A percentile compares a stretch with the other conserved stretches of the same genome.
These are phyloP conservation scores for Drosophila novamexicana DNA, from an alignment of 1,140 invertebrate species.

Conservation along the genomic window DNA sequence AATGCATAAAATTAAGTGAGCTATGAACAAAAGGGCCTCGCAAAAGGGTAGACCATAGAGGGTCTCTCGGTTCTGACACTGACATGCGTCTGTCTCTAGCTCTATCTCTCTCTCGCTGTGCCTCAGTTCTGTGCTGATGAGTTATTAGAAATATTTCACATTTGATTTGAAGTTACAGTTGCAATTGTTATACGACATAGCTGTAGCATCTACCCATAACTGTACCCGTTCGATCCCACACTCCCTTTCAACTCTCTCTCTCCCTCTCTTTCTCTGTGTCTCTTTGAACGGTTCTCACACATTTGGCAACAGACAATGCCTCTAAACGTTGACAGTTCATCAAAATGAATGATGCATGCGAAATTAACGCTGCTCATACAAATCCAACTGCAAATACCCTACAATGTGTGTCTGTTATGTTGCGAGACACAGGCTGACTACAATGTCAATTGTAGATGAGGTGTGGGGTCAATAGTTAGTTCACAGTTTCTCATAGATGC, in stretches of 20 bases:
- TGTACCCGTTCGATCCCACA: conserved; percentile 52
- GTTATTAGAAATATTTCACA: conserved; percentile 71
- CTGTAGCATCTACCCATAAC: conserved; percentile 54
- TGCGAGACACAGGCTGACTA: background rate
- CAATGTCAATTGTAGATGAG: no score
- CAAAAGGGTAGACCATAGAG: conserved; percentile 6
- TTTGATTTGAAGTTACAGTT: conserved; percentile 47
- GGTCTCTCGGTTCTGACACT: background rate
- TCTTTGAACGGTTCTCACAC: conserved; percentile 46
- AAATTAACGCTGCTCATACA: conserved; percentile 57
- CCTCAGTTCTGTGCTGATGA: conserved; percentile 29
- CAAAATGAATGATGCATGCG: conserved; percentile 80
- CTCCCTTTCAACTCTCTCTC: background rate
- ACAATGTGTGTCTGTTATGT: conserved; percentile 7
- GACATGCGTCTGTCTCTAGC: conserved; percentile 1
- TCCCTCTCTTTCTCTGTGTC: background rate
- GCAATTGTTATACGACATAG: conserved; percentile 22
- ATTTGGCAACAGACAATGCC: conserved; percentile 52
- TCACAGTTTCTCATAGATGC: no score
- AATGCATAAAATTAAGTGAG: conserved; percentile 80
- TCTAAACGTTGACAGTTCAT: conserved; percentile 79
- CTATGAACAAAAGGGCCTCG: conserved; percentile 29
- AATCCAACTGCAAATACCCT: conserved; percentile 29
- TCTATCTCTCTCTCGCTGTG: background rate
- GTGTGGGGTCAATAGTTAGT: no score